These are phyloP conservation scores for Pristis pectinata DNA, from an alignment of 2,797 vertebrate species.

Conservation along the genomic window DNA sequence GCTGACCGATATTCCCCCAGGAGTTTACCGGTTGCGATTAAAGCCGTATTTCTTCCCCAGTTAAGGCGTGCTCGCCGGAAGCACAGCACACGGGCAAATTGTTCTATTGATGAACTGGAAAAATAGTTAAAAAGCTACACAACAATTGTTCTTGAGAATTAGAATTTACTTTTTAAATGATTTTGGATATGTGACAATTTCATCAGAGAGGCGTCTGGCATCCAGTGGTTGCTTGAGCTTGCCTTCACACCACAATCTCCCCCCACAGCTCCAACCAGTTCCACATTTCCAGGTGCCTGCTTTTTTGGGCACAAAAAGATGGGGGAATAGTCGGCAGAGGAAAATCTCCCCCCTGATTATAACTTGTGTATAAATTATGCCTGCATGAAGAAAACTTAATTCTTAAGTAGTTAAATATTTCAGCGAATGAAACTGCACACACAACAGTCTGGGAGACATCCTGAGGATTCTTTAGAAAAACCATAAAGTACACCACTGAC, in stretches of 20 bases:
- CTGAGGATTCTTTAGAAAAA: constrained; percentile 21
- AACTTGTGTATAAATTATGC: background rate
- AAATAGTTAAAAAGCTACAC: background rate
- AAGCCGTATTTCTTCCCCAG: too few relatives aligned
- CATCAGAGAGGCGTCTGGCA: background rate
- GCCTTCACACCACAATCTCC: background rate
- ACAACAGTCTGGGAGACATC: constrained; percentile 9
- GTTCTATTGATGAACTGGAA: background rate
- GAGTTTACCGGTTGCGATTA: too few relatives aligned
- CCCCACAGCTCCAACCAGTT: background rate
- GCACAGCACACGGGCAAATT: background rate
- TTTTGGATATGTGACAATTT: background rate
- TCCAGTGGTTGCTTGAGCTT: background rate
- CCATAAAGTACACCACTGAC: background rate
- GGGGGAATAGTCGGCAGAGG: background rate
- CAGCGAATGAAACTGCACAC: background rate
- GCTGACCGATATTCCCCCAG: too few relatives aligned
- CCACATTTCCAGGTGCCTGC: background rate
- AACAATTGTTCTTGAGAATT: background rate
- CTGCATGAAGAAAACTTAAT: background rate
- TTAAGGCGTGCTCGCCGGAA: background rate
- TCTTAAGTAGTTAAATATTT: background rate
- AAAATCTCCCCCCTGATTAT: background rate
- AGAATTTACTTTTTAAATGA: background rate
- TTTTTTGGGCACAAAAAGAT: background rate